Percentiles rank a stretch among this genome's conserved stretches.
These are phyloP conservation scores for Eleutherodactylus coqui DNA, from an alignment of 2,797 vertebrate genomes.

Conservation along the genomic window DNA sequence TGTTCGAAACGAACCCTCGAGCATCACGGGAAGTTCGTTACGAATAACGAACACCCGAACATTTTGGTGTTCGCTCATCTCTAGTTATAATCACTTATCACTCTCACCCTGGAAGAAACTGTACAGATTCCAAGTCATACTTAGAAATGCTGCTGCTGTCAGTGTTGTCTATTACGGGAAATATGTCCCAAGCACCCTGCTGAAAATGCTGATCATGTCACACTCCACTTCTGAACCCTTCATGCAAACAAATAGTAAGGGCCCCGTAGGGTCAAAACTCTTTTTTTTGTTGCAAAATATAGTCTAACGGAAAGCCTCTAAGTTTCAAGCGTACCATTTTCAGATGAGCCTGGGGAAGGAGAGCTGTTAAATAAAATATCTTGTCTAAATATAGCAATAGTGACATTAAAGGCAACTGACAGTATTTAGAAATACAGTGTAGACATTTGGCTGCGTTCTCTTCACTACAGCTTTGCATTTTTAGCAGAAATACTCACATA, in stretches of 20 bases:
- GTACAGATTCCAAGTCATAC: neutral
- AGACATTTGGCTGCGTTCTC: neutral
- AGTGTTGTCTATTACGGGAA: conserved; percentile 54
- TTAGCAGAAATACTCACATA: neutral
- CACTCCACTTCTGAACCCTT: conserved; percentile 31
- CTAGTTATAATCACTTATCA: neutral
- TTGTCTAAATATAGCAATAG: conserved; percentile 45
- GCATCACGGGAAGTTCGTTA: too few relatives aligned
- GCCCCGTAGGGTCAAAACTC: conserved; percentile 21
- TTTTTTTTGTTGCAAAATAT: conserved; percentile 15
- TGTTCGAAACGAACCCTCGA: too few relatives aligned
- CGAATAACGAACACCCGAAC: too few relatives aligned
- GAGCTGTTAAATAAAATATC: conserved; percentile 41
- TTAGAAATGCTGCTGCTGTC: conserved; percentile 22
- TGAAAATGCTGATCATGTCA: conserved; percentile 44
- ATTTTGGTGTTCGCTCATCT: too few relatives aligned
- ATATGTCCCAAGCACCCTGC: conserved; percentile 18
- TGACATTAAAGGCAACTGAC: conserved; percentile 50
- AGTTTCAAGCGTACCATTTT: conserved; percentile 24
- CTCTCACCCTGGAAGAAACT: conserved; percentile 25
- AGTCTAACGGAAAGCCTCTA: conserved; percentile 25
- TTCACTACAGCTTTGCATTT: neutral
- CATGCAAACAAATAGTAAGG: conserved; percentile 25
- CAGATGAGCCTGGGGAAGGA: conserved; percentile 33
- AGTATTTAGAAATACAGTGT: neutral